These are phyloP conservation scores for Xerus inauris DNA, from an alignment of 2,113 vertebrate genomes.

Conservation along the genomic window DNA sequence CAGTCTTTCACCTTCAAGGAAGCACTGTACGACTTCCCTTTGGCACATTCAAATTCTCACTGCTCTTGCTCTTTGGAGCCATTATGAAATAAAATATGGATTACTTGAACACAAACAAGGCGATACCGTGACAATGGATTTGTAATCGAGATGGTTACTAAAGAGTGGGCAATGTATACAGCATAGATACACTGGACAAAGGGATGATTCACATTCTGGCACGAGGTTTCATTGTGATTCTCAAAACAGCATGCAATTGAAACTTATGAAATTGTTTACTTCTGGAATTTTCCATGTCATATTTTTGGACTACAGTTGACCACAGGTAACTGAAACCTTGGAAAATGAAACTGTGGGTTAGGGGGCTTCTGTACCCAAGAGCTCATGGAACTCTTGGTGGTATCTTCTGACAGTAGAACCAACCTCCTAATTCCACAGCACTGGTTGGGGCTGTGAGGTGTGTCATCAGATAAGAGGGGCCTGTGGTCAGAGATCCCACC, in stretches of 20 bases:
- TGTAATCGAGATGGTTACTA: background rate
- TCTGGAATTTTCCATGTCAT: background rate
- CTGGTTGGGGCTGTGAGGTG: too few species aligned
- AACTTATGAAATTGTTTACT: background rate
- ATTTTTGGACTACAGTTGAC: background rate
- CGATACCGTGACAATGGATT: background rate
- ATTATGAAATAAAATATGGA: background rate
- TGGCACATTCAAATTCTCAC: background rate
- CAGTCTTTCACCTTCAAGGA: background rate
- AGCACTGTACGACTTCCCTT: background rate
- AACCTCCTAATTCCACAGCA: accelerated
- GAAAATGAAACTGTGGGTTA: background rate
- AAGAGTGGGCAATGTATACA: too few species aligned
- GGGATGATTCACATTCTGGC: background rate
- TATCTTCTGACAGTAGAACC: background rate
- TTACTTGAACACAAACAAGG: background rate
- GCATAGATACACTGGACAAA: background rate
- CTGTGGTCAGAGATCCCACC: background rate
- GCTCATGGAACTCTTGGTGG: accelerated
- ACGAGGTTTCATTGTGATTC: background rate
- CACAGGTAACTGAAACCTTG: background rate
- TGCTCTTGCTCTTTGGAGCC: background rate
- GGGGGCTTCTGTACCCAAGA: too few species aligned
- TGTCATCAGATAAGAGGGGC: too few species aligned
- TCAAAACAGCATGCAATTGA: background rate